Conservation (phyloP, 2,797 vertebrate species). For the Macrochelys suwanniensis region DNA sequence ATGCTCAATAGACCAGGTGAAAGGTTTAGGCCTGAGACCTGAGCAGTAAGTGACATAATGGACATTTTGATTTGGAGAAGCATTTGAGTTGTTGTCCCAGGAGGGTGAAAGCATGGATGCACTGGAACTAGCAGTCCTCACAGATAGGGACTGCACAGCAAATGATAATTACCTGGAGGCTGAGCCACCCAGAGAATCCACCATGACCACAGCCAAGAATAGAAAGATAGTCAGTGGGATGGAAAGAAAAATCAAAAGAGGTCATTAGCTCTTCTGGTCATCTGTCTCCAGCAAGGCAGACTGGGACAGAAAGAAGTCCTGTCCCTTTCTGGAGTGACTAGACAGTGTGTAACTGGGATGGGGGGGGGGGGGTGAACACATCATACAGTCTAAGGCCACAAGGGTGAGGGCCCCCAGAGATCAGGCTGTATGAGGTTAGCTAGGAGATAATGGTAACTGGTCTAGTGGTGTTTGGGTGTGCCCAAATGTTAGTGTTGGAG, state of each 20-base stretch:
- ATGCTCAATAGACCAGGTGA: background rate
- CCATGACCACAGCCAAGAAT: background rate
- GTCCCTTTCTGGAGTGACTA: background rate
- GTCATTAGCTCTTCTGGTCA: background rate
- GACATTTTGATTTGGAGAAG: background rate
- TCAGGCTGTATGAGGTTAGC: accelerated
- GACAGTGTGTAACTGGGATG: background rate
- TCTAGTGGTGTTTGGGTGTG: background rate
- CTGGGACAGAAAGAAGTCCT: background rate
- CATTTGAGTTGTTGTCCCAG: background rate
- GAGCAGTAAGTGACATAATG: background rate
- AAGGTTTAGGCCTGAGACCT: too few relatives aligned
- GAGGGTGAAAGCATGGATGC: background rate
- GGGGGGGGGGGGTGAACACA: background rate
- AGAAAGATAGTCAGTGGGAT: background rate
- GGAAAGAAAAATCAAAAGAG: background rate
- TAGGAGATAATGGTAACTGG: background rate
- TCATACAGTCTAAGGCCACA: background rate
- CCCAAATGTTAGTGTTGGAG: background rate
- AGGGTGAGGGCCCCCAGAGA: background rate
- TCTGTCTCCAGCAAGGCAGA: background rate
- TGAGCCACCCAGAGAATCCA: background rate
- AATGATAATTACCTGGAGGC: background rate
- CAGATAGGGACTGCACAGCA: background rate
- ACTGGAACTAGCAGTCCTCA: background rate